These are phyloP conservation scores for Antheraea assamensis DNA, from an alignment of 2,888 invertebrate genomes.

Conservation along the genomic window DNA sequence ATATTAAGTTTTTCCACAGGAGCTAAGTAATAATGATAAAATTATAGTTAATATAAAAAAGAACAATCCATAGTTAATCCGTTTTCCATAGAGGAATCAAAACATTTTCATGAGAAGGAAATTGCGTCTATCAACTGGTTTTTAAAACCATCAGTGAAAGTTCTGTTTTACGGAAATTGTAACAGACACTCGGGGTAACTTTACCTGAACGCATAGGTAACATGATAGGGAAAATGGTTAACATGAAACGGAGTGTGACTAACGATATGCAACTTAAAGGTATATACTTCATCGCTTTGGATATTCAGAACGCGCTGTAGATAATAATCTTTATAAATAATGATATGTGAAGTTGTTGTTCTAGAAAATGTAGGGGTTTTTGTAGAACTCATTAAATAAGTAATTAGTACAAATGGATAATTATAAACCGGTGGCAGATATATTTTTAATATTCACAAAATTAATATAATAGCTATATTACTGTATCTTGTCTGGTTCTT, in stretches of 20 bases:
- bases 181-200: constrained; percentile 4
- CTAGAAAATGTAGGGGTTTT: neutral
- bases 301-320: neutral
- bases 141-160: constrained; percentile 4
- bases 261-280: constrained; percentile 8
- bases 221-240: constrained; percentile 8
- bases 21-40: no score
- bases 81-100: no score
- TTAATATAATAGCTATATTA: neutral
- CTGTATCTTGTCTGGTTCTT: neutral
- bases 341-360: neutral
- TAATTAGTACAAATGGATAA: neutral
- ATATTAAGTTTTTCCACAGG: no score
- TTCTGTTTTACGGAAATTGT: constrained; percentile 11
- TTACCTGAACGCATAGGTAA: constrained; percentile 4
- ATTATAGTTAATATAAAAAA: no score
- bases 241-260: constrained; percentile 15
- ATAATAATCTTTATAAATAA: neutral
- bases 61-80: no score
- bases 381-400: neutral
- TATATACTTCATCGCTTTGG: constrained; percentile 4
- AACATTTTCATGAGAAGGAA: neutral
- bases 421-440: neutral
- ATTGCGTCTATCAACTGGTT: neutral
- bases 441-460: neutral